Percentiles rank a stretch among this genome's conserved stretches.
These are phyloP conservation scores for Ichneumoninae sp. DNA, from an alignment of 2,888 invertebrate genomes.

Conservation along the genomic window DNA sequence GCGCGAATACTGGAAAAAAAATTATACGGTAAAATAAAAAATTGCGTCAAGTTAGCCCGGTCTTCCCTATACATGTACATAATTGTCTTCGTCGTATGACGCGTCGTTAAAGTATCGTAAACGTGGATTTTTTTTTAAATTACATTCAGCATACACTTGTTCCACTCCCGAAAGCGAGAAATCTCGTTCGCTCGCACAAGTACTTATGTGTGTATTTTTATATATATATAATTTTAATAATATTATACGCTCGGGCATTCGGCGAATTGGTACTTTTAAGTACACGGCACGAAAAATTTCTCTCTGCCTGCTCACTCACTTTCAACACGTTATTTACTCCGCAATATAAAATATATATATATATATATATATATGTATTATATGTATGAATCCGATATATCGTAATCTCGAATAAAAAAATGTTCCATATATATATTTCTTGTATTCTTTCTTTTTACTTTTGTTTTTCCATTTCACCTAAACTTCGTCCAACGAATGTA, in stretches of 20 bases:
- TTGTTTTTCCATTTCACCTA: background rate
- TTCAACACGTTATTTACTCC: constrained; percentile 9
- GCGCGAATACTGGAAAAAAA: background rate
- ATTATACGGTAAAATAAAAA: background rate
- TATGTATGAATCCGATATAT: constrained; percentile 11
- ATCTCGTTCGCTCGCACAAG: constrained; percentile 6
- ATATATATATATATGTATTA: background rate
- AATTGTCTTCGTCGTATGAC: constrained; percentile 46
- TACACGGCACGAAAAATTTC: constrained; percentile 35
- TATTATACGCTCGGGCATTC: constrained; percentile 16
- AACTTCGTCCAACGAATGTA: background rate
- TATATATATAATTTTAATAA: constrained; percentile 26
- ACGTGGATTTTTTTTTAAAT: constrained; percentile 28
- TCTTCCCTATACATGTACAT: constrained; percentile 10
- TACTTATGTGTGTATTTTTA: background rate
- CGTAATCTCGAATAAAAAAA: constrained; percentile 17
- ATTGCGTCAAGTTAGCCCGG: background rate
- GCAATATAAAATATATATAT: constrained; percentile 18
- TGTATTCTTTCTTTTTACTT: background rate
- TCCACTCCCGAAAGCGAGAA: background rate
- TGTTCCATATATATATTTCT: background rate
- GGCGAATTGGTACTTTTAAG: constrained; percentile 32
- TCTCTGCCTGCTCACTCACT: constrained; percentile 4
- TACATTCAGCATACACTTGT: constrained; percentile 12
- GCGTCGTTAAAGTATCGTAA: constrained; percentile 45